Evolutionary conservation across 2,797 vertebrate genomes (phyloP), one percentile per base, ranked within the genome.

Genomic region (Clarias laeviceps): DNA sequence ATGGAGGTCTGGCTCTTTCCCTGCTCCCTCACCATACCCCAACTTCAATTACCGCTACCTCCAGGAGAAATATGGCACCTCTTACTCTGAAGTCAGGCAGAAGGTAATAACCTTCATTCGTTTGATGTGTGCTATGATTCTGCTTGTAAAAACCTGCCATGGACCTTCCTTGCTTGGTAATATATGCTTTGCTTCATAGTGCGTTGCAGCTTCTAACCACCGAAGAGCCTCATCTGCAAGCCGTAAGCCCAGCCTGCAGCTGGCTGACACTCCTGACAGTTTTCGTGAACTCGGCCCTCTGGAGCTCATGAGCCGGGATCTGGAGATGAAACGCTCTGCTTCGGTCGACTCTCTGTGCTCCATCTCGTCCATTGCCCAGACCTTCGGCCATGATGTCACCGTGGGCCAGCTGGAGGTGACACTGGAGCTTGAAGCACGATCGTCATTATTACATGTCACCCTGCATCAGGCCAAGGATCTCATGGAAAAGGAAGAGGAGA

Each of bases 391-490:
- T 72, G 98, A 99, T 89, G 97, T 96, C 94, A 97, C 96, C 0
- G 96, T 99, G 37, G 98, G 98, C 59, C 98, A 99, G 94, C 94
- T 99, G 91, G 98, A 99, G 93, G 97, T 99, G 87, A 96, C 94
- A 37, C 94, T 99, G 89, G 97, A 98, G 90, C 97, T 97, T 1
- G 94, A 97, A 0, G 79, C 88, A 0, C 88, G 65, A 86, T 94
- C 92, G 5, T 94, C 92, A 78, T 90, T 88, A 56, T 92, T 99
- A 59, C 95, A 96, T 78, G 95, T 99, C 90, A 93, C 92, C 0
- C 94, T 99, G 93, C 96, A 98, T 93, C 98, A 99, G 93, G 98
- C 97, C 86, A 99, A 98, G 93, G 98, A 99, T 92, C 96, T 99
- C 87, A 93, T 99, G 95, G 98, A 98, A 93, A 97, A 93, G 66